Base-by-base conservation (phyloP, 2,113 vertebrate species). In the Psilopsiagon aurifrons region DNA sequence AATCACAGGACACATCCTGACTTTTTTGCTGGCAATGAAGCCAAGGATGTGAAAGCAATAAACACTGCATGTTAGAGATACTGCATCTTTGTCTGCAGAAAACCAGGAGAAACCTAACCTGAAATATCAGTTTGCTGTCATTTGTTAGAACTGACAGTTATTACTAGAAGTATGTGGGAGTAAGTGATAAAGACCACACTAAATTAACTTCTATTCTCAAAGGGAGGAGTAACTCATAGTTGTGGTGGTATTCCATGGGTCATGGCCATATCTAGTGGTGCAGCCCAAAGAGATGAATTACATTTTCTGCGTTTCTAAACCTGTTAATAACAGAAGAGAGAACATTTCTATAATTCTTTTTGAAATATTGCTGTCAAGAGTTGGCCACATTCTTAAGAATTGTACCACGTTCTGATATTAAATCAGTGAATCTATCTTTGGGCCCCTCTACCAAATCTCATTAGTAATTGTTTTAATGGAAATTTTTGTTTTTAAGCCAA, bases 401-500 rank as follows among this genome's bases (percentile, higher is more conserved):
- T 35, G 33, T 79, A 55, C 44, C 35, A 24, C 24, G 28, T 75
- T 69, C 73, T 59, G 81, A 64, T 11, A 93, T 47, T 43, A 88
- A 90, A 86, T 52, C 39, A 76, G 24, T 57, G 52, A 54, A 46
- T 62, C 69, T 63, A 2, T 92, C 63, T 70, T 85, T 85, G 37
- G 74, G 44, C n/a, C 28, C 27, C 54, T 93, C 54, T 66, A 76
- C 47, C 41, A 91, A 73, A 91, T 70, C 78, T 91, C 81, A 70
- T 95, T 88, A 94, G 81, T 59, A 19, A 51, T 63, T 67, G 63
- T 67, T 96, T 92, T 85, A 91, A 82, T 33, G 43, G 88, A 89
- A 67, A 93, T 95, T 92, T 91, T 91, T 94, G 91, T 13, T 91
- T 91, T 92, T 83, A 87, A 92, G 92, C 88, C 91, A 94, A 87